phyloP scores from a whole-genome alignment of 2,888 invertebrate genomes.

The Scaptomyza polygonia region DNA sequence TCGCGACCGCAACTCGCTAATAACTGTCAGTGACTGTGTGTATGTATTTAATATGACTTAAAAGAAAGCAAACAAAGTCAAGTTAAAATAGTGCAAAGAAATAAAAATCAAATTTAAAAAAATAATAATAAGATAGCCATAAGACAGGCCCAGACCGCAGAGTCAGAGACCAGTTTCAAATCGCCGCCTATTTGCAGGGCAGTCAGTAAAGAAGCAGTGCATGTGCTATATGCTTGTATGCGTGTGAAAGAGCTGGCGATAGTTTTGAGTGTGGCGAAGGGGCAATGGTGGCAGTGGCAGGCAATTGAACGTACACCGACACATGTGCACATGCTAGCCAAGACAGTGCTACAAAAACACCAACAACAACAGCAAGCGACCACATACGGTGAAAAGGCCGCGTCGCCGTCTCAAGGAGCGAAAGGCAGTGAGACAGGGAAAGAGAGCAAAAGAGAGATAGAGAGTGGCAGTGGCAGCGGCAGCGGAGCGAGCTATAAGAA shows the following conservation, averaged over 20 bases:
- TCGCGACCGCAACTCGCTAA: slow-evolving; percentile 68
- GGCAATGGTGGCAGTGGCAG: slow-evolving; percentile 56
- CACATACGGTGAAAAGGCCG: slow-evolving; percentile 78
- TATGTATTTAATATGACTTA: slow-evolving; percentile 28
- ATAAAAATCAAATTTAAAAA: slow-evolving; percentile 31
- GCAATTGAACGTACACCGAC: slow-evolving; percentile 58
- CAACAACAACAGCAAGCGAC: slow-evolving; percentile 61
- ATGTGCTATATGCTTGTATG: slow-evolving; percentile 43
- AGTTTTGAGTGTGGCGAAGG: slow-evolving; percentile 58
- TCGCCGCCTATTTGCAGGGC: slow-evolving; percentile 76
- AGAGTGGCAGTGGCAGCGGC: slow-evolving; percentile 29
- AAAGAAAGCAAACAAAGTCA: slow-evolving; percentile 51
- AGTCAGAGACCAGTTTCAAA: slow-evolving; percentile 73
- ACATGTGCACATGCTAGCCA: slow-evolving; percentile 60
- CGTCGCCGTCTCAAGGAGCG: slow-evolving; percentile 65
- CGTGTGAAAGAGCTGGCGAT: slow-evolving; percentile 56
- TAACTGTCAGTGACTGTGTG: slow-evolving; percentile 39
- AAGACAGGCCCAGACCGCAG: slow-evolving; percentile 58
- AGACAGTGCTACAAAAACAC: slow-evolving; percentile 52
- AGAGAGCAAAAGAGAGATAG: slow-evolving; percentile 37
- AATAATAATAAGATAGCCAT: slow-evolving; percentile 70
- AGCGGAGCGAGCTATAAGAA: slow-evolving; percentile 74
- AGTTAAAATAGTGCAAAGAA: slow-evolving; percentile 70
- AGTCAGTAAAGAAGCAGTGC: slow-evolving; percentile 50
- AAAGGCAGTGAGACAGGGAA: slow-evolving; percentile 37